These are phyloP conservation scores for Epinotia demarniana DNA, from an alignment of 2,888 invertebrate genomes.

Conservation along the genomic window DNA sequence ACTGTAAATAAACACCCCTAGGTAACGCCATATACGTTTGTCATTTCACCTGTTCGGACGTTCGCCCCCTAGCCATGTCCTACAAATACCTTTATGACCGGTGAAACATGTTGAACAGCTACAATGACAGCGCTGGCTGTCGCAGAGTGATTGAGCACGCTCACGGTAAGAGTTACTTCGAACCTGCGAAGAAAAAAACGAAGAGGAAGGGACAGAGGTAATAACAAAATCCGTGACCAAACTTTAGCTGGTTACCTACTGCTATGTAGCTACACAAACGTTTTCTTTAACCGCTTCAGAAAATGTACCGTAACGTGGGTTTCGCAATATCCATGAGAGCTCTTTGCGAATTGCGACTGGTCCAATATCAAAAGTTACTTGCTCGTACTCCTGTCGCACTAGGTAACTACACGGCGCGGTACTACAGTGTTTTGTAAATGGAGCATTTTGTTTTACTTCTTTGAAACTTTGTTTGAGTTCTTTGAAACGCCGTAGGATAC, in stretches of 20 bases:
- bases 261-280: neutral
- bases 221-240: neutral
- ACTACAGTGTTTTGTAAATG: too few species aligned
- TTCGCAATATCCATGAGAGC: neutral
- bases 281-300: neutral
- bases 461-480: too few species aligned
- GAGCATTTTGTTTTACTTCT: too few species aligned
- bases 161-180: conserved; percentile 52
- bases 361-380: neutral
- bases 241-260: too few species aligned
- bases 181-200: conserved; percentile 54
- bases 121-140: conserved; percentile 51
- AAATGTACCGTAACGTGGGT: neutral
- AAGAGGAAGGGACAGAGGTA: neutral
- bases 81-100: conserved; percentile 58
- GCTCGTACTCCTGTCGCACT: neutral
- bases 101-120: conserved; percentile 53
- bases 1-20: too few species aligned
- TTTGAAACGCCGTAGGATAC: too few species aligned
- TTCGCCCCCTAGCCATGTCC: neutral
- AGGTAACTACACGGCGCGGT: neutral
- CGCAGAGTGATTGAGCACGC: conserved; percentile 50
- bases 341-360: neutral
- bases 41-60: too few species aligned
- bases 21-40: too few species aligned